phyloP scores from a whole-genome alignment of 2,888 invertebrate genomes.

The Syrphus vitripennis region DNA sequence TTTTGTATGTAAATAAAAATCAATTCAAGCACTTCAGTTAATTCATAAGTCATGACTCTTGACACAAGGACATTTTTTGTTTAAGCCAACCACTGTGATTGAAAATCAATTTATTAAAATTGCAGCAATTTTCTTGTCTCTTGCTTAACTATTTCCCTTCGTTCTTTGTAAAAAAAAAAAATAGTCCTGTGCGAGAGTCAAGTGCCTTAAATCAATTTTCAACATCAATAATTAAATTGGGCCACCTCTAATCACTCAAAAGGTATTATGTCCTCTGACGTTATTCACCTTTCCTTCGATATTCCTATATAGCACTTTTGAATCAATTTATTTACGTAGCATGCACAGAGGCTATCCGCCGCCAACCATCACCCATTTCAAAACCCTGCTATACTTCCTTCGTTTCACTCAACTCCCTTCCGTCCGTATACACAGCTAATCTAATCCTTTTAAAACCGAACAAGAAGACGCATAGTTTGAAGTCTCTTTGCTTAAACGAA shows the following conservation, averaged over 20 bases:
- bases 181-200: neutral
- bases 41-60: neutral
- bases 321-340: slow-evolving; percentile 48
- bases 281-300: slow-evolving; percentile 29
- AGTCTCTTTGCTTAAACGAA: slow-evolving; percentile 68
- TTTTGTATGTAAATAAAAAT: neutral
- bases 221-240: slow-evolving; percentile 65
- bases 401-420: too few relatives aligned
- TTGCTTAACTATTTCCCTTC: neutral
- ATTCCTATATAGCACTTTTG: slow-evolving; percentile 10
- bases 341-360: neutral
- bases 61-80: neutral
- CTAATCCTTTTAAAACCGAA: slow-evolving; percentile 52
- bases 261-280: slow-evolving; percentile 37
- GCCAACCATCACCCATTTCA: neutral
- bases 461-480: slow-evolving; percentile 60
- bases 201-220: slow-evolving; percentile 53
- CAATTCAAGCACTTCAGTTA: neutral
- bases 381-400: too few relatives aligned
- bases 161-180: neutral
- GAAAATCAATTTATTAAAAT: slow-evolving; percentile 34
- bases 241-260: slow-evolving; percentile 40
- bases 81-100: neutral
- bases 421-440: slow-evolving; percentile 28
- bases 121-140: slow-evolving; percentile 14